These are phyloP conservation scores for Lycocerus yunnanus DNA, from an alignment of 2,888 invertebrate species.

Conservation along the genomic window DNA sequence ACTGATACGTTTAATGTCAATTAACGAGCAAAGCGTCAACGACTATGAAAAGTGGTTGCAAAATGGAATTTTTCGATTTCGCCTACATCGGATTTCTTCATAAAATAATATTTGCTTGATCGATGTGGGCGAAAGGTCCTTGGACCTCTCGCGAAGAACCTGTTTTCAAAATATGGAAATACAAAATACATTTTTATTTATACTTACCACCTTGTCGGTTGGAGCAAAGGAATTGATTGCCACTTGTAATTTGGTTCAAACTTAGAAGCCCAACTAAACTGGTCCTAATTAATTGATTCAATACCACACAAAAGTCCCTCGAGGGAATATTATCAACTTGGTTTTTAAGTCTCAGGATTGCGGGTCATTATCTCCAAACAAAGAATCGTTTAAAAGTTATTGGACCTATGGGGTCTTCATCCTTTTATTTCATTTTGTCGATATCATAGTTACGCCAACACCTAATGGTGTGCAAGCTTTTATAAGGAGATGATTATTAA, in stretches of 20 bases:
- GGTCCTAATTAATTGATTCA: constrained; percentile 2
- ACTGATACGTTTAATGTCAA: not conserved
- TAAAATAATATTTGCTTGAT: not conserved
- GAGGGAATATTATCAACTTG: not conserved
- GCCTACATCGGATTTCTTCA: not conserved
- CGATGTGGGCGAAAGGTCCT: constrained; percentile 29
- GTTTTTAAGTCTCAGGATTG: not conserved
- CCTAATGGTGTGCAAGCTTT: not conserved
- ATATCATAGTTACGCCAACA: not conserved
- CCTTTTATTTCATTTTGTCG: not conserved
- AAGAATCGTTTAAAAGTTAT: not conserved
- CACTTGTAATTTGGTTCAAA: not conserved
- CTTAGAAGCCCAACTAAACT: not conserved
- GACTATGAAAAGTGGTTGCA: not conserved
- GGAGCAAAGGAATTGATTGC: not conserved
- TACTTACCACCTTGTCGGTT: constrained; percentile 2
- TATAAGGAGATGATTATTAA: not conserved
- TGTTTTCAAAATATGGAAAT: constrained; percentile 27
- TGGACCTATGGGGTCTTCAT: not conserved
- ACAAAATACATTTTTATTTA: constrained; percentile 12
- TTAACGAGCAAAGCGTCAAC: not conserved
- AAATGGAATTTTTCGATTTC: not conserved
- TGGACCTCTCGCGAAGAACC: constrained; percentile 19
- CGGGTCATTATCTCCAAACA: constrained; percentile 3
- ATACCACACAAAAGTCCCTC: not conserved